Base-by-base conservation (phyloP, 2,797 vertebrate genomes). In the Podarcis lilfordi region DNA sequence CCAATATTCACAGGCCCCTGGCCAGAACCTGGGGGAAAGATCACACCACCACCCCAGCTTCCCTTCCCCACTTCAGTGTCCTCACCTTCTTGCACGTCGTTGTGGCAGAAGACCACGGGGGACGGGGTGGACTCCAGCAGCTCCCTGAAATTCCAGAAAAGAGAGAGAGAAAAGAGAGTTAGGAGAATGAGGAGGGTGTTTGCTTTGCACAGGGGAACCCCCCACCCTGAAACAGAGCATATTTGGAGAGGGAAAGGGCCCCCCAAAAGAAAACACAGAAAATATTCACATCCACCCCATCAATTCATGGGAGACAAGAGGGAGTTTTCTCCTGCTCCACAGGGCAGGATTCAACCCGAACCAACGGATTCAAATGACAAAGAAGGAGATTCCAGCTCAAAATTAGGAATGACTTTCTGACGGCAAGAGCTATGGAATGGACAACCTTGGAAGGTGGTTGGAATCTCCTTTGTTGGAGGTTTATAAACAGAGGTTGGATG, bases 41-140 rank as follows among this genome's bases (percentile, higher is more conserved):
- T 10, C 35, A 55, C 50, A 1, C 50, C 50, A 3, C 50, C 50
- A 50, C 25, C 37, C 80, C 37, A 32, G 23, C 50, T 66, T 29
- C 25, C 45, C 3, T 6, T 21, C 15, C 19, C 2, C 29, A 6
- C 13, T 1, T 0, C 35, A 3, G 10, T 90, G 43, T 90, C 90
- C 84, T 94, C 97, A 99, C 99, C 99, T 98, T 99, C 99, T 94
- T 98, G 98, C 86, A 99, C 97, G 0, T 99, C 98, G 25, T 99
- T 99, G 94, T 99, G 98, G 94, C 98, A 99, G 95, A 99, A 99
- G 55, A 99, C 98, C 88, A 99, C 98, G 0, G 98, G 98, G 0
- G 98, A 99, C 0, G 97, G 96, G 68, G 98, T 98, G 3, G 96
- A 94, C 74, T 97, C 96, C 79, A 99, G 96, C 85, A 99, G 94